A percentile compares a stretch with the other conserved stretches of the same genome.
These are phyloP conservation scores for Quadroppia sp. DNA, from an alignment of 2,888 invertebrate genomes.

Conservation along the genomic window DNA sequence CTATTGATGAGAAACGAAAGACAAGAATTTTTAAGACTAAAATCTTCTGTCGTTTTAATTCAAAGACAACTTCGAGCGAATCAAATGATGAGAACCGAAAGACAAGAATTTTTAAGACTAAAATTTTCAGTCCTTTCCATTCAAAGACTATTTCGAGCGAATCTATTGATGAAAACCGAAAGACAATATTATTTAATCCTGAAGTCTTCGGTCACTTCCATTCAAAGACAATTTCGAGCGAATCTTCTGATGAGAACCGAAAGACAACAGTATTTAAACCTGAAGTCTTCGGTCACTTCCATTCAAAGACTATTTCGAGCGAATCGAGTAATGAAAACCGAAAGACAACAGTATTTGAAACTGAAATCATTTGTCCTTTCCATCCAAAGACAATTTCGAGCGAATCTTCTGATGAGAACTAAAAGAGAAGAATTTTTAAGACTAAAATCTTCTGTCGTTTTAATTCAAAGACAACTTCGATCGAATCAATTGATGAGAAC, in stretches of 20 bases:
- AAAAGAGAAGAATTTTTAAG: background rate
- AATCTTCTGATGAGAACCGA: slow-evolving; percentile 8
- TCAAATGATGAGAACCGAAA: background rate
- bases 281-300: background rate
- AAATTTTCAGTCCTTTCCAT: background rate
- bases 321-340: background rate
- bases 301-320: background rate
- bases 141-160: slow-evolving; percentile 20
- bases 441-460: background rate
- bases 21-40: background rate
- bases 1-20: background rate
- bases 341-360: background rate
- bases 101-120: background rate
- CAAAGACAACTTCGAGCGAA: slow-evolving; percentile 12
- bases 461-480: background rate
- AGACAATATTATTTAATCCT: background rate
- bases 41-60: background rate
- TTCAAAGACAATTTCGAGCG: slow-evolving; percentile 29
- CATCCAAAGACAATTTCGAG: slow-evolving; percentile 13
- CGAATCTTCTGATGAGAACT: slow-evolving; percentile 45
- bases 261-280: background rate
- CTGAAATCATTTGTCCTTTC: background rate
- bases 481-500: background rate
- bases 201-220: background rate
- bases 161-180: slow-evolving; percentile 3